These are phyloP conservation scores for Anguilla anguilla DNA, from an alignment of 2,797 vertebrate species.

Conservation along the genomic window DNA sequence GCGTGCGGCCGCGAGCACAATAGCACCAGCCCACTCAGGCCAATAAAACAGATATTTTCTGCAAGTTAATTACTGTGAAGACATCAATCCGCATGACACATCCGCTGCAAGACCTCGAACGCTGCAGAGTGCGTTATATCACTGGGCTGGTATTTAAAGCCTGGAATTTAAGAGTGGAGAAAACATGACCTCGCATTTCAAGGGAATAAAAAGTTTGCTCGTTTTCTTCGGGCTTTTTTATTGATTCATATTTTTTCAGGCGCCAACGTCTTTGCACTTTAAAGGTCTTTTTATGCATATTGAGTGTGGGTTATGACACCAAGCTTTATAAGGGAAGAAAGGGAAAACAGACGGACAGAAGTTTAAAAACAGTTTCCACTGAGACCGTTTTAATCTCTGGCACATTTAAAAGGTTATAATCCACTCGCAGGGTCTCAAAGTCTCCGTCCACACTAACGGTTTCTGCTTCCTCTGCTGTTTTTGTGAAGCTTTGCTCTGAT, in stretches of 20 bases:
- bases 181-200: neutral
- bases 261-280: neutral
- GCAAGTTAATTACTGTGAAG: slow-evolving; percentile 40
- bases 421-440: neutral
- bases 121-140: slow-evolving; percentile 12
- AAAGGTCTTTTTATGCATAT: neutral
- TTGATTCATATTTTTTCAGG: slow-evolving; percentile 2
- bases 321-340: neutral
- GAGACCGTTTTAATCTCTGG: neutral
- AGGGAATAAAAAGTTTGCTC: neutral
- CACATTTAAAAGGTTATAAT: neutral
- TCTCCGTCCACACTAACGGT: neutral
- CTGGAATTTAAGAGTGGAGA: neutral
- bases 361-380: neutral
- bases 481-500: neutral
- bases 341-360: neutral
- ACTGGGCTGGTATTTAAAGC: slow-evolving; percentile 18
- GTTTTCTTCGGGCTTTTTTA: neutral
- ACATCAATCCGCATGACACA: slow-evolving; percentile 27
- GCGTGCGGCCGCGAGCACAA: neutral
- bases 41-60: neutral
- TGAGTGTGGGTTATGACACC: no score
- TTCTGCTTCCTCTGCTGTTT: slow-evolving; percentile 12
- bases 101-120: slow-evolving; percentile 7
- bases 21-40: neutral